Base-by-base conservation (phyloP, 2,113 vertebrate species). In the Cyphomyrus discorhynchus region DNA sequence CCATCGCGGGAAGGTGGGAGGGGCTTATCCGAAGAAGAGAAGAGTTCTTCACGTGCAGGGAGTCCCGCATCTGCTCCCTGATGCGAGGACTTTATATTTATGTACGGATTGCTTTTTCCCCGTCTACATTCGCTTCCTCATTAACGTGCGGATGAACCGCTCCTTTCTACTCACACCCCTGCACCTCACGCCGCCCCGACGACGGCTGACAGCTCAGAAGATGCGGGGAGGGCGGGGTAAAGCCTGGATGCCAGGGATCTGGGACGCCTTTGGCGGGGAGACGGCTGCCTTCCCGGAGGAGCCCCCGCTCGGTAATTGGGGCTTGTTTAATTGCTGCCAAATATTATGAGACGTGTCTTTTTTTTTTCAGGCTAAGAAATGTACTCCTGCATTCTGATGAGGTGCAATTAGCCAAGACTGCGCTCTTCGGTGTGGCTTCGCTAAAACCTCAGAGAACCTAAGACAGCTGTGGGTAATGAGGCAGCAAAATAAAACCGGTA, bases 271-370 rank as follows among this genome's bases (percentile, higher is more conserved):
- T 5, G 82, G 17, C 7, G 42, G 83, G 83, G 11, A 80, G n/a
- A 50, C 49, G 49, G 13, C 46, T 86, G 82, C 19, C 82, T 84
- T 84, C 42, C 82, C 82, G 24, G 19, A 24, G 45, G 82, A 47
- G 82, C 45, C 39, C 35, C 0, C 24, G 42, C 19, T 86, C 42
- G 9, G 46, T 90, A 87, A 90, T 87, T 77, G 47, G 84, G 58
- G 45, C 46, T 49, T 46, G 39, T 53, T 46, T 89, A 89, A 89
- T 89, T 83, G 88, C 88, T 58, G 39, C 77, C 74, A 83, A 58
- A 56, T 89, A 89, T 58, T 89, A 56, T 83, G 88, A 89, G 47
- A 87, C 85, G 50, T 83, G 56, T 52, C 19, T 50, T 87, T 56
- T 53, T 50, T 17, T 27, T 90, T 39, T 74, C n/a, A 87, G 49